Evolutionary conservation across 2,888 invertebrate genomes (phyloP).

Genomic region (Lepidonotus clava): DNA sequence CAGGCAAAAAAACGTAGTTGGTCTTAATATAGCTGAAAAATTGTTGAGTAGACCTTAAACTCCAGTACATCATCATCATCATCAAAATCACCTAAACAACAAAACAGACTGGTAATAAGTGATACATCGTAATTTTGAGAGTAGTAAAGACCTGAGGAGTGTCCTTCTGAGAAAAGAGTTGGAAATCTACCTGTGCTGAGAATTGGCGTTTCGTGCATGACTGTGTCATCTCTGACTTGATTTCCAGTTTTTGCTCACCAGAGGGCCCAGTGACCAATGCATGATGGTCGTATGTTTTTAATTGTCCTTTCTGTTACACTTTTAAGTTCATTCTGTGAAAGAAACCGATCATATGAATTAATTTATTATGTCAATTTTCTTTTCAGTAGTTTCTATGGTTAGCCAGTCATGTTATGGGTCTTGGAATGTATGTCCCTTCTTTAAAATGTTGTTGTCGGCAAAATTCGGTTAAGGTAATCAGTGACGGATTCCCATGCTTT

Average conservation of each 20-base stretch:
- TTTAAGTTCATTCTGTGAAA: neutral
- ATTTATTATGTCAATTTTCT: too few species aligned
- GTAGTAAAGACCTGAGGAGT: too few species aligned
- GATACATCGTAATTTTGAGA: too few species aligned
- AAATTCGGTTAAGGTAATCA: neutral
- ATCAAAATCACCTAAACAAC: too few species aligned
- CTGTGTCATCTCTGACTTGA: neutral
- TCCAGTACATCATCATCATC: too few species aligned
- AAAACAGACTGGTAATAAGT: too few species aligned
- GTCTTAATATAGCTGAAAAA: too few species aligned
- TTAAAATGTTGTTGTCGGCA: slow-evolving; percentile 21
- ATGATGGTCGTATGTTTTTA: slow-evolving; percentile 24
- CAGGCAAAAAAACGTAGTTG: too few species aligned
- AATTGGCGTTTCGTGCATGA: slow-evolving; percentile 37
- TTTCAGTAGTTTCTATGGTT: slow-evolving; percentile 44
- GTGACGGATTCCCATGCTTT: neutral
- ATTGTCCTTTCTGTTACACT: neutral
- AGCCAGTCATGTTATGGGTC: slow-evolving; percentile 1
- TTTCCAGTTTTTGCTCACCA: slow-evolving; percentile 31
- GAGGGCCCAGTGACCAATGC: slow-evolving; percentile 41
- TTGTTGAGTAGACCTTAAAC: too few species aligned
- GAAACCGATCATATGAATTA: neutral
- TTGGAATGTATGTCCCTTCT: neutral
- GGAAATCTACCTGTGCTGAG: neutral
- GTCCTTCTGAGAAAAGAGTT: neutral